A percentile compares a stretch with the other conserved stretches of the same genome.
Evolutionary conservation across 1,140 invertebrate species (phyloP).

Genomic region (Branchinecta lynchi): DNA sequence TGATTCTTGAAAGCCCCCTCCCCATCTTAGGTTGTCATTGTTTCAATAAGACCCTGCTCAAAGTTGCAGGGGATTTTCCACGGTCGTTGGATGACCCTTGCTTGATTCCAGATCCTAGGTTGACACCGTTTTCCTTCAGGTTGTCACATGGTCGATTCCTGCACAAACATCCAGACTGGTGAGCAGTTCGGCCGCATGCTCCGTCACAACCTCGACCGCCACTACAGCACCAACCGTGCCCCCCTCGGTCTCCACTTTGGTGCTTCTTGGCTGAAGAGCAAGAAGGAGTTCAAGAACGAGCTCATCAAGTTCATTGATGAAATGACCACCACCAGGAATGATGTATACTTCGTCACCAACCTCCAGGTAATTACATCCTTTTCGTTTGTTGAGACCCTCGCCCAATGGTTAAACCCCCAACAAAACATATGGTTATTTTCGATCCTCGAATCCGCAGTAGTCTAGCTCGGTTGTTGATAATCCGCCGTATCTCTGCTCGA

Average conservation of each 20-base stretch:
- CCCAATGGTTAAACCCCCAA: too few species aligned
- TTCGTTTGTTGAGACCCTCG: background rate
- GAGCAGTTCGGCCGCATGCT: slow-evolving; percentile 70
- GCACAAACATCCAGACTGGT: slow-evolving; percentile 73
- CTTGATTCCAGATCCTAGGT: too few species aligned
- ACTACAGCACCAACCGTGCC: slow-evolving; percentile 79
- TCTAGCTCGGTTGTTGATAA: too few species aligned
- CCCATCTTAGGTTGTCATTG: too few species aligned
- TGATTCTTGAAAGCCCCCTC: too few species aligned
- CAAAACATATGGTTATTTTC: too few species aligned
- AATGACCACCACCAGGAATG: slow-evolving; percentile 60
- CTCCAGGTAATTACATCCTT: slow-evolving; percentile 42
- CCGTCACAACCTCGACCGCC: slow-evolving; percentile 84
- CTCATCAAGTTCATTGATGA: slow-evolving; percentile 87
- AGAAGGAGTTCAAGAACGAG: slow-evolving; percentile 79
- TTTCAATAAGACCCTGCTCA: too few species aligned
- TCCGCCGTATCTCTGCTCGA: too few species aligned
- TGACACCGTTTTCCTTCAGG: slow-evolving; percentile 16
- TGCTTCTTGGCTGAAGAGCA: slow-evolving; percentile 85
- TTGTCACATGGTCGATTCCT: slow-evolving; percentile 85
- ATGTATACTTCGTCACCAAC: slow-evolving; percentile 88
- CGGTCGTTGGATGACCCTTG: too few species aligned
- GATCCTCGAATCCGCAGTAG: too few species aligned
- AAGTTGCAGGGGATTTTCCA: too few species aligned
- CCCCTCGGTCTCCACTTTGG: slow-evolving; percentile 90